Base-by-base conservation (phyloP, 2,113 vertebrate species). In the Centropus bengalensis region DNA sequence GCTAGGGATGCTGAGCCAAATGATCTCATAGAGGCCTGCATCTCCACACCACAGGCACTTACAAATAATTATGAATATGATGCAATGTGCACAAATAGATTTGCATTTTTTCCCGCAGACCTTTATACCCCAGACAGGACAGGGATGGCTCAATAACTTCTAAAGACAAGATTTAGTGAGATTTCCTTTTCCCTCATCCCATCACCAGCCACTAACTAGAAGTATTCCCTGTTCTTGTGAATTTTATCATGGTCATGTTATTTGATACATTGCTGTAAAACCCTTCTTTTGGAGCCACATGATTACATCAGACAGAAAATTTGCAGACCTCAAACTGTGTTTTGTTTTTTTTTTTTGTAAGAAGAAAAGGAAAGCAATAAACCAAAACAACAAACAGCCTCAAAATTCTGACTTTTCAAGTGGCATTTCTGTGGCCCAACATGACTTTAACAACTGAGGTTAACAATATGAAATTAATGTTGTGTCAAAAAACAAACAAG, bases 201-300 rank as follows among this genome's bases (percentile, higher is more conserved):
- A 1, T 86, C 73, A 86, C 44, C 42, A 79, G 40, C 52, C 81
- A 68, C 69, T 84, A 91, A 79, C 82, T 64, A 84, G 27, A 58
- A 86, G n/a, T 89, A 79, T 91, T 92, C 77, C 66, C 21, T 60
- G 32, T 70, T 80, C 76, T 84, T 84, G 52, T 27, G 78, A 92
- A 58, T 95, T 96, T 92, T 89, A 54, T 88, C 88, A 75, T 79
- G 56, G 66, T 59, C 47, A 28, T 78, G 80, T 30, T 52, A 94
- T 71, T 56, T 71, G 77, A 84, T 82, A 91, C n/a, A 45, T 78
- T 23, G 80, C 47, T 88, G 33, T 49, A 94, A 86, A 84, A 11
- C 21, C 52, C 19, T 47, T 84, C 12, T 60, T 93, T 71, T 84
- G 69, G 40, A 91, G 82, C 51, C 81, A 68, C 91, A n/a, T 55